Evolutionary conservation across 2,113 vertebrate species (phyloP).

Genomic region (Cercocebus atys): DNA sequence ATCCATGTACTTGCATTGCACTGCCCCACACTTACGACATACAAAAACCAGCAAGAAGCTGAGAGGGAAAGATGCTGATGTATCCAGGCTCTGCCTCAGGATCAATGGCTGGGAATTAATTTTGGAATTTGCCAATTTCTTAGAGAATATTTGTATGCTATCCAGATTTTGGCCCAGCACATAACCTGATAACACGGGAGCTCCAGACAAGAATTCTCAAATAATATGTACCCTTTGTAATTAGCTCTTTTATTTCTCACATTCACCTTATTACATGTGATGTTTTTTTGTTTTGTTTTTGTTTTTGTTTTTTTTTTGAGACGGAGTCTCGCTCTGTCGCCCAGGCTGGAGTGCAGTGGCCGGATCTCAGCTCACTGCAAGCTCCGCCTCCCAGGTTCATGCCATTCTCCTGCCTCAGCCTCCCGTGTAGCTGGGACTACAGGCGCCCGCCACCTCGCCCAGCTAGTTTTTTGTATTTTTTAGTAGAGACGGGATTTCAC

Average conservation of each 20-base stretch:
- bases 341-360: too few species aligned
- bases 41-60: background rate
- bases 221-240: fast-evolving
- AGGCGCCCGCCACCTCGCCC: too few species aligned
- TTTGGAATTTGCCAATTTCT: background rate
- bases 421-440: too few species aligned
- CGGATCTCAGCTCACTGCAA: too few species aligned
- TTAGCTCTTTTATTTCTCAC: background rate
- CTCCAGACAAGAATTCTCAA: background rate
- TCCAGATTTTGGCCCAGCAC: too few species aligned
- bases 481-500: too few species aligned
- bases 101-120: background rate
- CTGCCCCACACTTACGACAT: fast-evolving
- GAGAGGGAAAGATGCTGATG: background rate
- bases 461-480: too few species aligned
- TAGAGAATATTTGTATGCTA: background rate
- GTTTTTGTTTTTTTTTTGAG: too few species aligned
- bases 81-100: fast-evolving
- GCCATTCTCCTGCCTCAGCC: too few species aligned
- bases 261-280: background rate
- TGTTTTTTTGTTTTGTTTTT: too few species aligned
- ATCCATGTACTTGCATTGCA: fast-evolving
- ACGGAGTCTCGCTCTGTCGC: too few species aligned
- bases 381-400: too few species aligned
- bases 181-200: fast-evolving